These are phyloP conservation scores for Ceratina calcarata DNA, from an alignment of 1,140 invertebrate species.

Conservation along the genomic window DNA sequence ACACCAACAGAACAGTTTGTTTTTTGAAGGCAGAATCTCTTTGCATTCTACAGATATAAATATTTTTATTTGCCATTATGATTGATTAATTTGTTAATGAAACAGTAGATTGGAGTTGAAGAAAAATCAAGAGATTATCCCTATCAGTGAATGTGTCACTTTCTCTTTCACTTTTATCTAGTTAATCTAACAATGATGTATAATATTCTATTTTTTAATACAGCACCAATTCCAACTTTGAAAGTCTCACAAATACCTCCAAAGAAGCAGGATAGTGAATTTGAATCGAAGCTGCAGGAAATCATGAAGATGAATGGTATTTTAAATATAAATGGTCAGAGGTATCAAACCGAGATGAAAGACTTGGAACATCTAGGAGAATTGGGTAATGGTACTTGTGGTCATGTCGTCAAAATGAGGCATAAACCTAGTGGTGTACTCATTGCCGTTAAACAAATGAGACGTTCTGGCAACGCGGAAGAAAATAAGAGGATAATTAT, in stretches of 20 bases:
- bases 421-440: constrained; percentile 91
- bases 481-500: constrained; percentile 99
- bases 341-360: constrained; percentile 91
- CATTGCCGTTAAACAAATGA: constrained; percentile 99
- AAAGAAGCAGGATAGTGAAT: constrained; percentile 83
- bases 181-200: not conserved
- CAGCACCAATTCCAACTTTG: constrained; percentile 39
- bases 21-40: not conserved
- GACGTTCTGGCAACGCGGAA: constrained; percentile 96
- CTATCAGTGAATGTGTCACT: not conserved
- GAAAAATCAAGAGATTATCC: not conserved
- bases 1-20: constrained; percentile 25
- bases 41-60: not conserved
- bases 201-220: not conserved
- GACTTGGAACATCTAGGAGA: constrained; percentile 94
- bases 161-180: not conserved
- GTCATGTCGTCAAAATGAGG: constrained; percentile 98
- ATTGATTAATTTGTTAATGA: not conserved
- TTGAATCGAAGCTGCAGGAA: constrained; percentile 88
- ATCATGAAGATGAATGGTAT: constrained; percentile 92
- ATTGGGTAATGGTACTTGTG: constrained; percentile 96
- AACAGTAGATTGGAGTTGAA: not conserved
- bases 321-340: constrained; percentile 89
- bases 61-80: not conserved
- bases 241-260: constrained; percentile 80